These are phyloP conservation scores for Aleadryas rufinucha DNA, from an alignment of 2,113 vertebrate species.

Conservation along the genomic window DNA sequence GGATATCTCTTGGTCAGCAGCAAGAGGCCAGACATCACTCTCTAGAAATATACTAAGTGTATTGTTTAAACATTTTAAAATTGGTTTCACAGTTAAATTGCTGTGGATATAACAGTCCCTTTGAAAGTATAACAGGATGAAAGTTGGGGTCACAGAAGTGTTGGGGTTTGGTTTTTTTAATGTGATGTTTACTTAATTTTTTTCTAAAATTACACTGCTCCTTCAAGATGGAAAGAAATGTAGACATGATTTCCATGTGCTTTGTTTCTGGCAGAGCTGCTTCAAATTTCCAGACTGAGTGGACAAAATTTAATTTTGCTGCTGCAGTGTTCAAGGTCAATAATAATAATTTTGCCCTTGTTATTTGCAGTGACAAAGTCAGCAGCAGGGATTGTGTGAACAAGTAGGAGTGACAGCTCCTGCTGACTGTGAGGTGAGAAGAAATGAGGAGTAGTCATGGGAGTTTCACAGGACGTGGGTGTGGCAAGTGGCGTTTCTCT, in stretches of 20 bases:
- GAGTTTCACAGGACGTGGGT: background rate
- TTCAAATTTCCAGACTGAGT: background rate
- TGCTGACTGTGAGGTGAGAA: background rate
- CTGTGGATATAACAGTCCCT: background rate
- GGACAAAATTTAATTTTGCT: background rate
- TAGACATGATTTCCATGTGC: background rate
- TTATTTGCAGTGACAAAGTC: background rate
- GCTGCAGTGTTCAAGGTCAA: background rate
- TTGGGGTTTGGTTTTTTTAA: background rate
- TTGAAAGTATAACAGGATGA: background rate
- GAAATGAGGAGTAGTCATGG: background rate
- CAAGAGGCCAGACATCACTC: background rate
- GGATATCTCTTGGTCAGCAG: conserved; percentile 19
- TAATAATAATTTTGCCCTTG: background rate
- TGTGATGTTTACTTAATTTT: background rate
- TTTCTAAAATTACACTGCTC: background rate
- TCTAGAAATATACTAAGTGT: background rate
- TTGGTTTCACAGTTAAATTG: background rate
- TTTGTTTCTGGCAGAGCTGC: background rate
- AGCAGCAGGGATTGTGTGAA: background rate
- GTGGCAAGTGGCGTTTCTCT: background rate
- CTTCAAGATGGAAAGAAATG: background rate
- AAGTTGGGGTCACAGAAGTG: background rate
- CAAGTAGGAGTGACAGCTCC: background rate
- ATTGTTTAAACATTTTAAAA: conserved; percentile 22